Evolutionary conservation across 2,797 vertebrate genomes (phyloP).

Genomic region (Cossypha caffra): DNA sequence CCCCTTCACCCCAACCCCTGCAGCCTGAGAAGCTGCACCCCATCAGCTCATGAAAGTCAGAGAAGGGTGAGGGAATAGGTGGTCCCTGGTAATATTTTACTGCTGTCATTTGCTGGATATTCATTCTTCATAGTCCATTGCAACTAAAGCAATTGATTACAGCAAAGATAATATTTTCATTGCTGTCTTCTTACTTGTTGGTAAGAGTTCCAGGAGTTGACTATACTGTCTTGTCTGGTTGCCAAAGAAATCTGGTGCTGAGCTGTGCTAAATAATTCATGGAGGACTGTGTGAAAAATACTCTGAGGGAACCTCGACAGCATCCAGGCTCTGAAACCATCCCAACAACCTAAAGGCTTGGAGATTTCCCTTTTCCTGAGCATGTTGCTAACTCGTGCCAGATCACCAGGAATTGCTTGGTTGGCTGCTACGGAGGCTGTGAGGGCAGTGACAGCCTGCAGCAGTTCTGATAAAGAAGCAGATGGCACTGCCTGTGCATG

Average conservation of each 20-base stretch:
- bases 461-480: not conserved
- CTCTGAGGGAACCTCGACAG: not conserved
- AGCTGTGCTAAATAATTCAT: not conserved
- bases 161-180: not conserved
- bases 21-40: not conserved
- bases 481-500: not conserved
- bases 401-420: not conserved
- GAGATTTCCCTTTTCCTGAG: not conserved
- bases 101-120: not conserved
- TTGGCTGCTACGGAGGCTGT: not conserved
- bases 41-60: not conserved
- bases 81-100: not conserved
- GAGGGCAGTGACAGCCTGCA: not conserved
- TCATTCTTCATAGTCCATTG: not conserved
- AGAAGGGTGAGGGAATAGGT: not conserved
- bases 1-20: not conserved
- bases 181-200: not conserved
- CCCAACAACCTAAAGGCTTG: not conserved
- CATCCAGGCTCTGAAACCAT: not conserved
- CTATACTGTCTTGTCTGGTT: not conserved
- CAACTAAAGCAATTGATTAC: not conserved
- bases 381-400: fast-evolving
- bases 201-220: not conserved
- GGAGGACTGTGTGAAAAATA: not conserved
- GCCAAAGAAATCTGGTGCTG: not conserved